Evolutionary conservation across 2,113 vertebrate species (phyloP).

Genomic region (Castor canadensis): DNA sequence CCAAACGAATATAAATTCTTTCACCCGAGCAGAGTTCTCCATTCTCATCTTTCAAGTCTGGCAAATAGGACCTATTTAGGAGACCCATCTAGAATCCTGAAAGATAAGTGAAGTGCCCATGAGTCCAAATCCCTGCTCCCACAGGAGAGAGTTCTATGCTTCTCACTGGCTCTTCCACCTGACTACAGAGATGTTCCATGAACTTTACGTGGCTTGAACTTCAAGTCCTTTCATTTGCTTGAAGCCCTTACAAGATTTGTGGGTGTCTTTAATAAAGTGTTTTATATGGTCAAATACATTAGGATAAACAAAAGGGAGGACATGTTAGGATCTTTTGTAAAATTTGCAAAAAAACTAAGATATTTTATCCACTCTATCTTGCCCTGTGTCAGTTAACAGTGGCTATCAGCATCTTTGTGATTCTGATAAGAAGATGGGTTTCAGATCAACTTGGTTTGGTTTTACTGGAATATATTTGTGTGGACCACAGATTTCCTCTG

Average conservation of each 20-base stretch:
- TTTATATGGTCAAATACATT: neutral
- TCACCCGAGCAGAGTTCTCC: neutral
- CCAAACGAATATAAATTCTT: neutral
- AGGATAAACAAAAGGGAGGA: no score
- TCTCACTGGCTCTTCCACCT: neutral
- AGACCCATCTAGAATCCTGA: neutral
- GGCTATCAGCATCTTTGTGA: neutral
- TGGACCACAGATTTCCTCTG: neutral
- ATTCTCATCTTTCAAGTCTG: neutral
- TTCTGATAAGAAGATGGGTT: neutral
- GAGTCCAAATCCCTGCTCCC: neutral
- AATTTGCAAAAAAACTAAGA: neutral
- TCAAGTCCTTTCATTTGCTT: neutral
- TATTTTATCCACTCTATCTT: neutral
- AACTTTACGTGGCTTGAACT: neutral
- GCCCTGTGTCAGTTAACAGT: neutral
- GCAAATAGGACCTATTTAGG: neutral
- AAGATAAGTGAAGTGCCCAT: neutral
- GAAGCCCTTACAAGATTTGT: neutral
- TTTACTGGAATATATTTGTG: neutral
- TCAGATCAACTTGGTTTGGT: neutral
- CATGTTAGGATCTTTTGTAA: no score
- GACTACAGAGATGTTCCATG: neutral
- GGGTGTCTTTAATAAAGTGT: neutral
- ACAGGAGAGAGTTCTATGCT: neutral